phyloP scores from a whole-genome alignment of 2,888 invertebrate species.

The Xestia c-nigrum region DNA sequence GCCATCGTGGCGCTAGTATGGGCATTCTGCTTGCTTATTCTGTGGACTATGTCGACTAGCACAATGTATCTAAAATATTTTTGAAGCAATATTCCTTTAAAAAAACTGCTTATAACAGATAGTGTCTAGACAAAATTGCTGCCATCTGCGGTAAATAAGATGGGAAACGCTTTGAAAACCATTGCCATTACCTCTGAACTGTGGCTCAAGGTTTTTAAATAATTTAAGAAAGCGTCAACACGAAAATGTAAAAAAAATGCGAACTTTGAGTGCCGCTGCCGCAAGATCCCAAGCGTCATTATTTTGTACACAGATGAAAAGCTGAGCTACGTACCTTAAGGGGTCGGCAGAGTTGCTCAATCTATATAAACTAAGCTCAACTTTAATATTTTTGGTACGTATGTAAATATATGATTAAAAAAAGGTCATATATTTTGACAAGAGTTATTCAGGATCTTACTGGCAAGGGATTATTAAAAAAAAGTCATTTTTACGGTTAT shows the following conservation, averaged over 20 bases:
- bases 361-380: not conserved
- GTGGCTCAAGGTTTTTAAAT: not conserved
- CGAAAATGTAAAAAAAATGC: not conserved
- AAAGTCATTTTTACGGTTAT: not conserved
- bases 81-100: not conserved
- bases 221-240: not conserved
- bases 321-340: conserved; percentile 21
- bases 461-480: not conserved
- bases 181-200: not conserved
- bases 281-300: conserved; percentile 43
- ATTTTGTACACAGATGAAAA: conserved; percentile 57
- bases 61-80: not conserved
- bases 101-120: not conserved
- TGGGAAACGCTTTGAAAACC: not conserved
- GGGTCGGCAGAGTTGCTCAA: conserved; percentile 44
- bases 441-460: not conserved
- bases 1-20: not conserved
- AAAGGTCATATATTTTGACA: not conserved
- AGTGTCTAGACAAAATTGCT: not conserved
- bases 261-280: conserved; percentile 37
- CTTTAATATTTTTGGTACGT: not conserved
- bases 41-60: not conserved
- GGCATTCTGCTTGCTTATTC: not conserved
- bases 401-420: not conserved
- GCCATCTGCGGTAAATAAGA: not conserved